Conservation (phyloP, 2,797 vertebrate genomes). For the Cephalopachus bancanus region DNA sequence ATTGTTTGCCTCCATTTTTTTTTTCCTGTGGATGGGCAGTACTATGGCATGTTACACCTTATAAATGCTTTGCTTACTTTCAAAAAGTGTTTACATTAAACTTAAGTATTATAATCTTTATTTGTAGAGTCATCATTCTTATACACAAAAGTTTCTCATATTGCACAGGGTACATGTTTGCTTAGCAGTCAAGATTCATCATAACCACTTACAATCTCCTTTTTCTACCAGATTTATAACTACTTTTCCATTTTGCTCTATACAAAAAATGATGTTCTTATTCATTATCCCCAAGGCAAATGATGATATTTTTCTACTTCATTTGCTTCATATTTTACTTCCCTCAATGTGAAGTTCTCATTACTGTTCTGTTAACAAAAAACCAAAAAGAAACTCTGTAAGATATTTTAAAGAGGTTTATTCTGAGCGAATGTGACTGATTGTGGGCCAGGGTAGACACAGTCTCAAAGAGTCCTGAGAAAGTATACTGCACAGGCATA, state of each 20-base stretch:
- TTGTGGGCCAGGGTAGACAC: background rate
- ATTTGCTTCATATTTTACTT: background rate
- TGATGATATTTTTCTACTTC: background rate
- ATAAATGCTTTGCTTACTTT: background rate
- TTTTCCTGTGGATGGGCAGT: background rate
- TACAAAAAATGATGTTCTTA: background rate
- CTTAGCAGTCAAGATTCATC: background rate
- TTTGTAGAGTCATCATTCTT: background rate
- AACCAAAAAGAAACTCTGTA: background rate
- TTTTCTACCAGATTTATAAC: background rate
- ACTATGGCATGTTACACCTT: background rate
- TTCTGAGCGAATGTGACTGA: background rate
- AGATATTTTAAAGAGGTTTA: background rate
- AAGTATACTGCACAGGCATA: background rate
- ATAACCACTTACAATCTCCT: background rate
- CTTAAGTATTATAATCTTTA: background rate
- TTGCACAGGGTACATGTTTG: background rate
- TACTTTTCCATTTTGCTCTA: background rate
- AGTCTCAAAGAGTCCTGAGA: background rate
- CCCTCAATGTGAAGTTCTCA: background rate
- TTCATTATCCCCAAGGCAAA: background rate
- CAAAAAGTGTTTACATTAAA: background rate
- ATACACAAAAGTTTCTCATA: background rate
- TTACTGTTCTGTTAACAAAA: background rate
- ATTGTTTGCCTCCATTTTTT: background rate